Percentiles rank a stretch among this genome's conserved stretches.
These are phyloP conservation scores for Halcyon senegalensis DNA, from an alignment of 2,113 vertebrate species.

Conservation along the genomic window DNA sequence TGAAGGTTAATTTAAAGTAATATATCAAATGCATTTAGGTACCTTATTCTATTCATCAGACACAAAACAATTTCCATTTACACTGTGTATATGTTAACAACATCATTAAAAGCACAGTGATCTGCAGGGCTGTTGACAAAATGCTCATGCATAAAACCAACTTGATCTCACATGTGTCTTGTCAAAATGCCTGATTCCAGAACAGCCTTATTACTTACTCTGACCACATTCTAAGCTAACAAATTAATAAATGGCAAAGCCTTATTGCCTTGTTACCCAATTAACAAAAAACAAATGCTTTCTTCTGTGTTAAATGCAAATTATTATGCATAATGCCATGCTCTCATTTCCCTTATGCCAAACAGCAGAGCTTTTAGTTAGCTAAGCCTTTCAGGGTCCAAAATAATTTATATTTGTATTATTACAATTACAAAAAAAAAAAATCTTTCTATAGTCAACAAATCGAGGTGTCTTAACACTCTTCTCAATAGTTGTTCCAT, in stretches of 20 bases:
- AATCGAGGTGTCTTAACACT: neutral
- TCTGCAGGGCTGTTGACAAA: neutral
- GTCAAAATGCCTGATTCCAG: neutral
- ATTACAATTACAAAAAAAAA: neutral
- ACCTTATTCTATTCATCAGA: neutral
- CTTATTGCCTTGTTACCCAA: neutral
- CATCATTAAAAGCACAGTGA: neutral
- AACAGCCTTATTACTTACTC: neutral
- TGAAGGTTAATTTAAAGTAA: neutral
- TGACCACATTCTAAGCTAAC: neutral
- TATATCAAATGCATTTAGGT: neutral
- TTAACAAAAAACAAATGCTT: neutral
- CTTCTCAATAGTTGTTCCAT: neutral
- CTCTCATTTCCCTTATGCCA: neutral
- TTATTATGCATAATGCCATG: neutral
- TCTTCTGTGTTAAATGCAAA: neutral
- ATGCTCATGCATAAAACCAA: neutral
- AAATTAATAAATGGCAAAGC: neutral
- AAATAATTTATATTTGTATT: neutral
- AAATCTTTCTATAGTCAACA: neutral
- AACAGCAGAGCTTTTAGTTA: neutral
- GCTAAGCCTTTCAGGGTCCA: neutral
- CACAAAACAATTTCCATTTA: neutral
- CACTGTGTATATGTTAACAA: neutral
- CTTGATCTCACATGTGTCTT: neutral